Conservation (phyloP, 1,140 invertebrate genomes). For the Ceratina japonica region DNA sequence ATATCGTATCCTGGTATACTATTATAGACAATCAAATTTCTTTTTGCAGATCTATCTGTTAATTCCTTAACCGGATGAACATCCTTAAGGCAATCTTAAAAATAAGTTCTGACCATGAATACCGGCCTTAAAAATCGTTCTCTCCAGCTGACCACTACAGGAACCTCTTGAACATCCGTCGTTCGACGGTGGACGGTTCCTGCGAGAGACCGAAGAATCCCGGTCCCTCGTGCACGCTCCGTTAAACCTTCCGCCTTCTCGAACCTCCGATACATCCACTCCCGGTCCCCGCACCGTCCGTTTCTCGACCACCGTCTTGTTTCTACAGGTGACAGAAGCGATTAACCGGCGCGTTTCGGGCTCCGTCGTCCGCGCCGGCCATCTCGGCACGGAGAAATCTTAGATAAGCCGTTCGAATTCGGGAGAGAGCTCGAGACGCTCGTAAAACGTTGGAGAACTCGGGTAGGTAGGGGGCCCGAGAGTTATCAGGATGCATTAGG, state of each 20-base stretch:
- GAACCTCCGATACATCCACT: conserved; percentile 47
- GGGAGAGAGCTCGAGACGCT: conserved; percentile 27
- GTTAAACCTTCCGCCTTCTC: conserved; percentile 40
- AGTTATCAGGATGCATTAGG: conserved; percentile 69
- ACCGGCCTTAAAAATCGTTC: not conserved
- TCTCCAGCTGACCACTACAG: not conserved
- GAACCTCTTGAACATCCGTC: not conserved
- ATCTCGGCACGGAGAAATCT: conserved; percentile 42
- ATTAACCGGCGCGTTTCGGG: conserved; percentile 25
- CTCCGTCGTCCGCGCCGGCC: conserved; percentile 41
- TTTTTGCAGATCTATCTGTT: too few relatives aligned
- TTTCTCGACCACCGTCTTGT: not conserved
- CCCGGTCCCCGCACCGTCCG: too few relatives aligned
- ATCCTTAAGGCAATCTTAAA: too few relatives aligned
- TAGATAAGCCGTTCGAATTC: conserved; percentile 54
- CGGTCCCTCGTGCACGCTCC: conserved; percentile 46
- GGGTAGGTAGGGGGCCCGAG: not conserved
- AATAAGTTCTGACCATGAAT: too few relatives aligned
- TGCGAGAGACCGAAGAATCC: not conserved
- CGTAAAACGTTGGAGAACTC: conserved; percentile 41
- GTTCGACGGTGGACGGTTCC: not conserved
- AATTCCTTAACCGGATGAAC: too few relatives aligned
- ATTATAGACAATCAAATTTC: too few relatives aligned
- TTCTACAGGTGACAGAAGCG: conserved; percentile 45
- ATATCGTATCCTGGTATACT: too few relatives aligned